Evolutionary conservation across 1,140 invertebrate genomes (phyloP), one percentile per base, ranked within the genome.

Genomic region (Phymorhynchus buccinoides): DNA sequence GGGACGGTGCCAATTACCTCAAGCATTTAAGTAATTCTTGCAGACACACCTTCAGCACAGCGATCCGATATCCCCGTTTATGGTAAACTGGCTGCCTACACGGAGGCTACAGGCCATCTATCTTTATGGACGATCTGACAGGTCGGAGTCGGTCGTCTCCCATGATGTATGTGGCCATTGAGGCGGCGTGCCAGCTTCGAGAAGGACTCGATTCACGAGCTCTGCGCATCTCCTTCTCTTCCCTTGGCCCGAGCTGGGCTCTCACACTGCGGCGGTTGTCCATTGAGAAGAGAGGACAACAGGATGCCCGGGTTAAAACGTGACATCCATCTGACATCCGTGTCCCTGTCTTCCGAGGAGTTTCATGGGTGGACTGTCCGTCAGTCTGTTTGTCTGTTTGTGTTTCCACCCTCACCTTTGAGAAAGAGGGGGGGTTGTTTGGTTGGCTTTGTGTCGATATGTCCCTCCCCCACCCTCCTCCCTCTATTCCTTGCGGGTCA

Each of bases 121-220:
- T 79, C 77, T 79, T 79, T 79, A 79, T 79, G 77, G 77, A 32
- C 39, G 32, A 79, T 79, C 77, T 79, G 44, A 79, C 77, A 79
- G 77, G 27, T 30, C n/a, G 18, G 44, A 56, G 44, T 52, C 42
- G 77, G 27, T 48, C 42, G 41, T 79, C 41, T 30, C 41, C 39
- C 12, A 52, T 79, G 77, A 79, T 79, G 77, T 79, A 79, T 79
- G 44, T 79, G 32, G 27, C 77, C n/a, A 52, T 79, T 35, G 22
- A 79, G 4, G 32, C 77, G n/a, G 22, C 30, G 14, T 41, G 39
- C 22, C n/a, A 78, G 7, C 7, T 12, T 79, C 37, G 7, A 41
- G 73, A 41, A 12, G 3, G 68, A 37, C 73, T 75, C 22, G 73
- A 41, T 75, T 75, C 73, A 75, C 73, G 73, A 41, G 73, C 73